Evolutionary conservation across 2,888 invertebrate species (phyloP).

Genomic region (Zeuzera pyrina): DNA sequence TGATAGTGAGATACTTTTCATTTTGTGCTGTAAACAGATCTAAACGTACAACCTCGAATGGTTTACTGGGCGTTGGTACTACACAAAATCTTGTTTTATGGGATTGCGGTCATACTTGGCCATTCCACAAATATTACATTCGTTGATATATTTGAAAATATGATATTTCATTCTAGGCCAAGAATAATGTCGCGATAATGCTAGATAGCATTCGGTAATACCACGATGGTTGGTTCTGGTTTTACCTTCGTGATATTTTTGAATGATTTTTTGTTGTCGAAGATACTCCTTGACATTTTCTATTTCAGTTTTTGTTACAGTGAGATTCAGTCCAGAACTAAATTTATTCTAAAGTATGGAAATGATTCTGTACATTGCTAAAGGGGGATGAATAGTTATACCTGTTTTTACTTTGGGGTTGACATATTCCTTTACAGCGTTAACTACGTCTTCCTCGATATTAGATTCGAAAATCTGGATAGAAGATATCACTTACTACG

Average conservation of each 20-base stretch:
- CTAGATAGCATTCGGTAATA: constrained; percentile 10
- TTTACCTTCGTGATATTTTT: constrained; percentile 8
- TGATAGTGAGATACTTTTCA: constrained; percentile 8
- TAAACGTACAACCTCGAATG: constrained; percentile 4
- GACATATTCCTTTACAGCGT: constrained; percentile 20
- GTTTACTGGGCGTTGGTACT: constrained; percentile 10
- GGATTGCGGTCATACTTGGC: constrained; percentile 18
- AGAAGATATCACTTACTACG: constrained; percentile 14
- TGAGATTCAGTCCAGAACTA: constrained; percentile 8
- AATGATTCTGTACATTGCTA: constrained; percentile 14
- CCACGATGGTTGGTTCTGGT: constrained; percentile 11
- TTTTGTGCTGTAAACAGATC: constrained; percentile 6
- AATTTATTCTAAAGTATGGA: constrained; percentile 14
- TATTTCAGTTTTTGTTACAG: constrained; percentile 4
- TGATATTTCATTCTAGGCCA: constrained; percentile 22
- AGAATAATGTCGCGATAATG: constrained; percentile 16
- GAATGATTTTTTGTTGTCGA: constrained; percentile 7
- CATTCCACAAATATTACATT: constrained; percentile 12
- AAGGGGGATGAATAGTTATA: constrained; percentile 13
- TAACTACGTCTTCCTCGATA: constrained; percentile 17
- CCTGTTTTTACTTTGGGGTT: constrained; percentile 20
- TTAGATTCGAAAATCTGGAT: constrained; percentile 16
- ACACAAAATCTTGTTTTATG: constrained; percentile 14
- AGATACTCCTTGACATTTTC: constrained; percentile 10
- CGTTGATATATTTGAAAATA: no score